These are phyloP conservation scores for Scolopax bukidnonensis DNA, from an alignment of 2,797 vertebrate genomes.

Conservation along the genomic window DNA sequence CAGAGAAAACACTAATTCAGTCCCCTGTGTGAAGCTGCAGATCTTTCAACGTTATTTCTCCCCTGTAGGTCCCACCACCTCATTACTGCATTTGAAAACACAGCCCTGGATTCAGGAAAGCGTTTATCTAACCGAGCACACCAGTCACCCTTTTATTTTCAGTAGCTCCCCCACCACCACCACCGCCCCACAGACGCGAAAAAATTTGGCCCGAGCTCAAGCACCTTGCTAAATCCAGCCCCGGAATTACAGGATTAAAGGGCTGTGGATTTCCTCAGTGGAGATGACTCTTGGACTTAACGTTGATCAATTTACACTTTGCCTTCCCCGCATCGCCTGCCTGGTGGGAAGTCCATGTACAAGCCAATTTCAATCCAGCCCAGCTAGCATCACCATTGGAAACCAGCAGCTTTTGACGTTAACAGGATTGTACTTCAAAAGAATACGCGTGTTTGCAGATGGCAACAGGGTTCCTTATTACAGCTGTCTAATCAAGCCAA, in stretches of 20 bases:
- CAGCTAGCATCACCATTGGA: constrained; percentile 53
- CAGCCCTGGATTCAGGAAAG: neutral
- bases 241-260: neutral
- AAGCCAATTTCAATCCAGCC: constrained; percentile 21
- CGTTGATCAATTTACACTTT: neutral
- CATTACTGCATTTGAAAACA: neutral
- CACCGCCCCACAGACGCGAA: neutral
- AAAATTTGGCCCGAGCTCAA: neutral
- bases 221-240: neutral
- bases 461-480: constrained; percentile 51
- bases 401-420: constrained; percentile 54
- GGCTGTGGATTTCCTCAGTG: neutral
- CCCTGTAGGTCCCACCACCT: neutral
- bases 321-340: constrained; percentile 8
- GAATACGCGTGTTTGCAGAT: constrained; percentile 27
- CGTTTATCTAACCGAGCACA: neutral
- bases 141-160: neutral
- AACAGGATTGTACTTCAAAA: constrained; percentile 55
- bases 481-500: constrained; percentile 52
- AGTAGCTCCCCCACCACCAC: neutral
- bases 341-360: constrained; percentile 33
- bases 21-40: neutral
- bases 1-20: neutral
- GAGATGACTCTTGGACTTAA: neutral
- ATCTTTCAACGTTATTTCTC: neutral